Evolutionary conservation across 1,140 invertebrate genomes (phyloP).

Genomic region (Drosophila pseudoananassae): DNA sequence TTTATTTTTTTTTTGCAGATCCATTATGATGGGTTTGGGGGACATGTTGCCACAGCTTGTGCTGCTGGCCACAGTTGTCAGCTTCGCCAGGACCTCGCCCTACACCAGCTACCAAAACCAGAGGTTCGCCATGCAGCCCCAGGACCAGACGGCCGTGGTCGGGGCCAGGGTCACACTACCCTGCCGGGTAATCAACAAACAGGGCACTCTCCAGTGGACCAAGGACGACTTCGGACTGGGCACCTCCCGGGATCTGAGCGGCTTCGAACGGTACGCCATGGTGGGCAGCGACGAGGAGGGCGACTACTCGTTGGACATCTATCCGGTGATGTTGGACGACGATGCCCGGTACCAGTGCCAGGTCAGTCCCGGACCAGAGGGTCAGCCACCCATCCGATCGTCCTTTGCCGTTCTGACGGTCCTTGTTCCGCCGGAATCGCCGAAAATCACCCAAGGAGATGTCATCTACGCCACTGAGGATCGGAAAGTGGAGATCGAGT

Average conservation of each 20-base stretch:
- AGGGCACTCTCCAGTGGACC: constrained; percentile 93
- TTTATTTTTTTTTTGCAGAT: constrained; percentile 7
- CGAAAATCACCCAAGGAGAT: constrained; percentile 89
- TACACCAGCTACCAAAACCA: constrained; percentile 85
- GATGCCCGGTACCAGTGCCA: constrained; percentile 92
- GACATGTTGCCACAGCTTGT: constrained; percentile 7
- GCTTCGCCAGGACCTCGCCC: constrained; percentile 35
- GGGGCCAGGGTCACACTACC: constrained; percentile 89
- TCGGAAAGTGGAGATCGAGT: constrained; percentile 90
- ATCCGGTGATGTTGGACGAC: constrained; percentile 90
- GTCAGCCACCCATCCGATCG: constrained; percentile 88
- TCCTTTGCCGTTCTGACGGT: constrained; percentile 89
- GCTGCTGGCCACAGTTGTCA: constrained; percentile 6
- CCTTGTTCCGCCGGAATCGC: constrained; percentile 90
- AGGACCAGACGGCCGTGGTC: constrained; percentile 90
- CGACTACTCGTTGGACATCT: constrained; percentile 90
- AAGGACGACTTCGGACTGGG: constrained; percentile 93
- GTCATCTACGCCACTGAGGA: constrained; percentile 90
- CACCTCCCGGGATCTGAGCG: constrained; percentile 89
- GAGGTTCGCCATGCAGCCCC: constrained; percentile 92
- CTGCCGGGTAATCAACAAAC: constrained; percentile 90
- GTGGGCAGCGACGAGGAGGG: constrained; percentile 92
- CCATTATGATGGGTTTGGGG: background rate
- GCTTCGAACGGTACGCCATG: constrained; percentile 93
- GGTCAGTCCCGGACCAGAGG: constrained; percentile 88